Percentiles rank a stretch among this genome's conserved stretches.
Evolutionary conservation across 1,140 invertebrate species (phyloP).

Genomic region (Polypedilum vanderplanki): DNA sequence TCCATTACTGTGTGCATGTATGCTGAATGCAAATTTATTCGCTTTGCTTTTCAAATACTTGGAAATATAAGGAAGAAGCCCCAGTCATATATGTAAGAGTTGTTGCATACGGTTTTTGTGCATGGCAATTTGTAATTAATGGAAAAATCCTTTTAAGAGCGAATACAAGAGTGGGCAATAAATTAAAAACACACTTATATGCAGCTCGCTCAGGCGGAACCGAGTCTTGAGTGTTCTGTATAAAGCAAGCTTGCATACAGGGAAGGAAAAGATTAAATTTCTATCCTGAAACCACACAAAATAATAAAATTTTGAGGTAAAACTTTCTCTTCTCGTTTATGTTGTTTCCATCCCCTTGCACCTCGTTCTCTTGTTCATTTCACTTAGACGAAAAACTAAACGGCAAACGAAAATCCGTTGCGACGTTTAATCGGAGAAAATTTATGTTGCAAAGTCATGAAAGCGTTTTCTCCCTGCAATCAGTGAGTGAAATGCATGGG

Average conservation of each 20-base stretch:
- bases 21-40: not conserved
- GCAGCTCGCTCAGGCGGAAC: not conserved
- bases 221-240: not conserved
- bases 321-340: not conserved
- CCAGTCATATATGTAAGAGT: not conserved
- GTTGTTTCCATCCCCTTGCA: not conserved
- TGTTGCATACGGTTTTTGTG: not conserved
- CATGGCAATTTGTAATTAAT: slow-evolving; percentile 19
- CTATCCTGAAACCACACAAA: not conserved
- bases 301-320: slow-evolving; percentile 15
- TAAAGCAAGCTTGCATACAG: not conserved
- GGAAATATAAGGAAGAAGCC: too few species aligned
- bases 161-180: not conserved
- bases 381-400: not conserved
- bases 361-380: not conserved
- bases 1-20: not conserved
- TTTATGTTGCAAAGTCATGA: slow-evolving; percentile 18
- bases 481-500: slow-evolving; percentile 5
- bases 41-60: not conserved
- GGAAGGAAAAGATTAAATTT: not conserved
- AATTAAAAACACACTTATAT: slow-evolving; percentile 19
- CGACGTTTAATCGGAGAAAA: slow-evolving; percentile 11
- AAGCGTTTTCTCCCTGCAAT: not conserved
- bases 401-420: slow-evolving; percentile 3
- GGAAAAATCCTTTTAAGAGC: slow-evolving; percentile 12